Evolutionary conservation across 2,113 vertebrate genomes (phyloP), one percentile per base, ranked within the genome.

Genomic region (Sander vitreus): DNA sequence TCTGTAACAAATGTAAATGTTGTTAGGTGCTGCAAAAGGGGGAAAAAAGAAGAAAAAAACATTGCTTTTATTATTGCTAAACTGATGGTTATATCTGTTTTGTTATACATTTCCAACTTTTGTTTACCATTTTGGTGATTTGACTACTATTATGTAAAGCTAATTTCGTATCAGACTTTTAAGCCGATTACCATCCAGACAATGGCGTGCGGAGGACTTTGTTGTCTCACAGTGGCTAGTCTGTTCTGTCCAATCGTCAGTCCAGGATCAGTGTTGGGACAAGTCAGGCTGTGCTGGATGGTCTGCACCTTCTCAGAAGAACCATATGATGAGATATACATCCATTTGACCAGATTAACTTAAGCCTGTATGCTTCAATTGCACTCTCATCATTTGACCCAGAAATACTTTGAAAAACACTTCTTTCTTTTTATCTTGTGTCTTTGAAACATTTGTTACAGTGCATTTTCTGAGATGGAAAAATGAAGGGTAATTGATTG

Each of bases 261-360:
- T 59, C 39, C 45, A 43, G 81, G 85, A 86, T 81, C 81, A 78
- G 63, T 45, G 19, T 16, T 64, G 58, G 6, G 30, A 18, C 33
- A 65, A 70, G 71, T 19, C 9, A 9, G 25, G 6, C 48, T 36
- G 18, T 21, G 11, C 50, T 60, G 51, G 74, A 72, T 12, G 18
- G 16, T 23, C 30, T 72, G 25, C 57, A 78, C 9, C 59, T 86
- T 63, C 76, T 36, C 65, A 75, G 58, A 73, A 45, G 47, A 70
- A 59, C 71, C 53, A 18, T 53, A 81, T 53, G 73, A 87, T 68
- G 47, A 85, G 81, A 84, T 47, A 39, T 78, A 67, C 73, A 89
- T 84, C 85, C 64, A 54, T 69, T 67, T 73, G 58, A 36, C 63
- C 78, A 48, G 84, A 89, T 92, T 88, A 88, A 16, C 9, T 18